These are phyloP conservation scores for Dyspetes luteomarginatus DNA, from an alignment of 2,888 invertebrate species.

Conservation along the genomic window DNA sequence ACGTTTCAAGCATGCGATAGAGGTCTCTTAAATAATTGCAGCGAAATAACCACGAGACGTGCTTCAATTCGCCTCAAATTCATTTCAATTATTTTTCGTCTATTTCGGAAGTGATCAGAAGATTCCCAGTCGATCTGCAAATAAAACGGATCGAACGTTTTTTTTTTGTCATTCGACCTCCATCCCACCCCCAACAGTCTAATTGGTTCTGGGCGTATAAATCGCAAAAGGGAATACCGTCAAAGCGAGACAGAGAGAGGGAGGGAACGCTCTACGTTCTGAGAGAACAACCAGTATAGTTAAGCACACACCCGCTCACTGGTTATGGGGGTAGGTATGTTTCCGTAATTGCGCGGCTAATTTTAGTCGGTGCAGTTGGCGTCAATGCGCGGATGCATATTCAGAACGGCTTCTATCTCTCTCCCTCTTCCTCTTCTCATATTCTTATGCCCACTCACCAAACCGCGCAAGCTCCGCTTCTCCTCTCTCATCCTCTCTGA, in stretches of 20 bases:
- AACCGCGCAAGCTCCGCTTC: conserved; percentile 54
- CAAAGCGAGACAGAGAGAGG: background rate
- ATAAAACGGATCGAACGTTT: no score
- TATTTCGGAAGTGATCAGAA: no score
- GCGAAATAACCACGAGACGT: no score
- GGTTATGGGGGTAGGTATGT: conserved; percentile 80
- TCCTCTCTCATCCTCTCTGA: conserved; percentile 2
- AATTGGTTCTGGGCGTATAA: no score
- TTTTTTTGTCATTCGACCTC: no score
- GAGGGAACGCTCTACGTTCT: conserved; percentile 1
- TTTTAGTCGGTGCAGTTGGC: conserved; percentile 82
- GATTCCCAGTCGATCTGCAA: no score
- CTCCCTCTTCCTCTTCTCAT: conserved; percentile 69
- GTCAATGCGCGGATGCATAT: conserved; percentile 83
- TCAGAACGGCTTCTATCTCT: conserved; percentile 78
- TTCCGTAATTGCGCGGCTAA: conserved; percentile 83
- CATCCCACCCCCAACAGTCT: no score
- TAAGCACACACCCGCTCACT: conserved; percentile 50
- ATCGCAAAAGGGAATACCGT: background rate
- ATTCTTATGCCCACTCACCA: conserved; percentile 80
- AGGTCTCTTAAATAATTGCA: no score
- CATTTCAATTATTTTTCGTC: no score
- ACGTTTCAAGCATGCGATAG: no score
- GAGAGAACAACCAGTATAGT: conserved; percentile 10
- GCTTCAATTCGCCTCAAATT: no score